These are phyloP conservation scores for Etheostoma spectabile DNA, from an alignment of 2,113 vertebrate species.

Conservation along the genomic window DNA sequence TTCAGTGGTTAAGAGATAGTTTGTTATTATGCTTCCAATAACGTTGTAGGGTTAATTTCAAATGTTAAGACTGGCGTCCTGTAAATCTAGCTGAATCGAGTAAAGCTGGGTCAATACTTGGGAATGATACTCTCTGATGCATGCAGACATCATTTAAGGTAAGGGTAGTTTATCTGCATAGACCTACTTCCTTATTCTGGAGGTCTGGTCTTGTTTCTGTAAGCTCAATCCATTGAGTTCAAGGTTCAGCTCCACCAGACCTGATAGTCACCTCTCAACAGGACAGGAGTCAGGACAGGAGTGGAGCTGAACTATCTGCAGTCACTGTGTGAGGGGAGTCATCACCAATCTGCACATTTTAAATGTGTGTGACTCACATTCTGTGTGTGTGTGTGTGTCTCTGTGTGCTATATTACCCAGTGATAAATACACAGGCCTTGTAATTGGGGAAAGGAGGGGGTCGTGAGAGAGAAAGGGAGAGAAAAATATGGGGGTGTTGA, in stretches of 20 bases:
- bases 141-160: neutral
- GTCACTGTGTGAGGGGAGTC: constrained; percentile 46
- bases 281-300: too few relatives aligned
- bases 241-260: constrained; percentile 48
- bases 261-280: constrained; percentile 56
- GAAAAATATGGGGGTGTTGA: constrained; percentile 83
- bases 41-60: constrained; percentile 1
- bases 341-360: constrained; percentile 45
- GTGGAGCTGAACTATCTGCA: constrained; percentile 32
- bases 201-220: constrained; percentile 30
- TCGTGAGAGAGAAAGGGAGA: constrained; percentile 64
- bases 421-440: constrained; percentile 69
- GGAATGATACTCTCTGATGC: neutral
- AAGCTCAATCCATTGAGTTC: constrained; percentile 51
- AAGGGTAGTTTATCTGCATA: constrained; percentile 5
- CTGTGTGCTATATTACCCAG: constrained; percentile 26
- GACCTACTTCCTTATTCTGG: constrained; percentile 27
- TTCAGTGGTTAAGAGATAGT: neutral
- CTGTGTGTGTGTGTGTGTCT: constrained; percentile 46
- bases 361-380: constrained; percentile 57
- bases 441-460: constrained; percentile 75
- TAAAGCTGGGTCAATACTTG: neutral
- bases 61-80: neutral
- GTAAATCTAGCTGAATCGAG: neutral
- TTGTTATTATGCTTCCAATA: neutral